Percentiles rank a stretch among this genome's conserved stretches.
Evolutionary conservation across 2,888 invertebrate species (phyloP).

Genomic region (Antitype chi): DNA sequence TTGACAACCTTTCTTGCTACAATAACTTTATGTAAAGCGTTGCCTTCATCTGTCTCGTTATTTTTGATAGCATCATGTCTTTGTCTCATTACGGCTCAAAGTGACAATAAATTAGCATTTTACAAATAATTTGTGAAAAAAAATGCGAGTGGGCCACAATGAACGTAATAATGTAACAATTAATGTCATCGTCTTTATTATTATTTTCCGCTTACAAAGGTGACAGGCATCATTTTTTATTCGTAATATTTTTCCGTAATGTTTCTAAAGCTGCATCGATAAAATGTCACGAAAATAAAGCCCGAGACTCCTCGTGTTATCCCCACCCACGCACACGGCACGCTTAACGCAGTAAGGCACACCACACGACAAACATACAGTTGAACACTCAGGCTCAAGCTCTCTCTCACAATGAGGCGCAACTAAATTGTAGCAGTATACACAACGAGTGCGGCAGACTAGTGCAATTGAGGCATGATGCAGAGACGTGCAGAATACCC

Average conservation of each 20-base stretch:
- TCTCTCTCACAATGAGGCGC: conserved; percentile 43
- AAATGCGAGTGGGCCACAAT: not conserved
- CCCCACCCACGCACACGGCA: not conserved
- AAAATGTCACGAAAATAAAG: conserved; percentile 3
- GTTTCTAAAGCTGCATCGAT: not conserved
- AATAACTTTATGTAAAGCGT: conserved; percentile 47
- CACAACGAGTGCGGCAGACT: conserved; percentile 24
- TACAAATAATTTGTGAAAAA: conserved; percentile 9
- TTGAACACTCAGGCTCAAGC: conserved; percentile 19
- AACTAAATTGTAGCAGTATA: conserved; percentile 38
- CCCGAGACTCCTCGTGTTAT: not conserved
- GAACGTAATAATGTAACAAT: not conserved
- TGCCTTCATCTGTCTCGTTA: conserved; percentile 55
- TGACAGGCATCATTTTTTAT: not conserved
- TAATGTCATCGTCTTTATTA: conserved; percentile 8
- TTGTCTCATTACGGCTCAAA: conserved; percentile 25
- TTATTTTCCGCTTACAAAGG: conserved; percentile 11
- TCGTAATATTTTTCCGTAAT: not conserved
- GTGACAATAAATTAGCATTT: conserved; percentile 44
- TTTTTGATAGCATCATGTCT: conserved; percentile 35
- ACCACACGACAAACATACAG: conserved; percentile 14
- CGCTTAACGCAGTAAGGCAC: not conserved
- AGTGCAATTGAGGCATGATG: conserved; percentile 5
- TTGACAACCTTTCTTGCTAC: conserved; percentile 52
- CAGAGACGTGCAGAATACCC: conserved; percentile 7